These are phyloP conservation scores for Aspidiotus rigidus DNA, from an alignment of 2,888 invertebrate genomes.

Conservation along the genomic window DNA sequence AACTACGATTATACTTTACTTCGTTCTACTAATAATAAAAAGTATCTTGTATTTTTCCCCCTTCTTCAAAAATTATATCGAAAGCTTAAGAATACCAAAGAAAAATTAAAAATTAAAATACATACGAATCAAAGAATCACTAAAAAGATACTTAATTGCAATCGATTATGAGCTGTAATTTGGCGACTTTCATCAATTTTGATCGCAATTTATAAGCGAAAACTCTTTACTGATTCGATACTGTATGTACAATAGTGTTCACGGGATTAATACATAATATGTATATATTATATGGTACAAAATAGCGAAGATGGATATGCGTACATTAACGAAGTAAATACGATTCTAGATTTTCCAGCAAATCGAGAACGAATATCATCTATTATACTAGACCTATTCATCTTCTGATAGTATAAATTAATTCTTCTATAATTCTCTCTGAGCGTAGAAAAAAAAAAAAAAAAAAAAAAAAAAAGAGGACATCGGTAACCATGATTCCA, in stretches of 20 bases:
- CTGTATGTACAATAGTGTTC: neutral
- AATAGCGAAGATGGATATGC: slow-evolving; percentile 1
- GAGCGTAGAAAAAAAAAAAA: neutral
- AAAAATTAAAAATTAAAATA: slow-evolving; percentile 29
- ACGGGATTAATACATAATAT: neutral
- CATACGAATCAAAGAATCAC: slow-evolving; percentile 19
- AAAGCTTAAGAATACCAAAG: slow-evolving; percentile 27
- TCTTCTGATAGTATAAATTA: too few species aligned
- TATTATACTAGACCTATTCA: neutral
- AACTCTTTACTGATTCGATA: neutral
- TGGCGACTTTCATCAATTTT: neutral
- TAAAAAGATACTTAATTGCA: slow-evolving; percentile 25
- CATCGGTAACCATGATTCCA: slow-evolving; percentile 4
- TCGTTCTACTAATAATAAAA: slow-evolving; percentile 31
- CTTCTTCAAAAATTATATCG: neutral
- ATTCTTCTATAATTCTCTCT: too few species aligned
- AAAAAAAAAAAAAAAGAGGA: neutral
- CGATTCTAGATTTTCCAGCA: neutral
- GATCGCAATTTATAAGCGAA: neutral
- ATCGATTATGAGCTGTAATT: slow-evolving; percentile 19
- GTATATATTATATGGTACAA: neutral
- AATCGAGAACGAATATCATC: neutral
- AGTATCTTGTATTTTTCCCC: slow-evolving; percentile 7
- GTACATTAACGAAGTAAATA: neutral
- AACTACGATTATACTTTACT: slow-evolving; percentile 30